phyloP scores from a whole-genome alignment of 2,113 vertebrate species.

The Salvelinus alpinus region DNA sequence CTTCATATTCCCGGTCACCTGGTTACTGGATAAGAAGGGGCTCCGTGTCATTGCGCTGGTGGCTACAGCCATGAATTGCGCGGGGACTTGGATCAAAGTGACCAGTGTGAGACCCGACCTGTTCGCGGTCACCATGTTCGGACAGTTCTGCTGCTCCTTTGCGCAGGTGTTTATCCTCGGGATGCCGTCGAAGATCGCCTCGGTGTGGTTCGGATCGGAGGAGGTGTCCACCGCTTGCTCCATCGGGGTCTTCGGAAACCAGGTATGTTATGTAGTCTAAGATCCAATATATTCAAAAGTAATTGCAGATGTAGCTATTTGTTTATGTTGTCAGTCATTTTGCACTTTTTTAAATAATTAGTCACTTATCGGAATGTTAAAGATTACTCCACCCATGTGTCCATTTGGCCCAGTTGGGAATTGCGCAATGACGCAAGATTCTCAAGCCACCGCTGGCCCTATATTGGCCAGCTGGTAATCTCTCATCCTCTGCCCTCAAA shows the following conservation, averaged over 20 bases:
- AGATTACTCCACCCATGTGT: background rate
- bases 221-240: slow-evolving; percentile 96
- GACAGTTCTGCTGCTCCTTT: slow-evolving; percentile 84
- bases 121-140: slow-evolving; percentile 84
- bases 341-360: too few relatives aligned
- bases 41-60: slow-evolving; percentile 84
- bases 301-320: too few relatives aligned
- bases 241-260: slow-evolving; percentile 94
- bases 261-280: slow-evolving; percentile 72
- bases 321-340: too few relatives aligned
- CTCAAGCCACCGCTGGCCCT: background rate
- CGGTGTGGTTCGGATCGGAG: slow-evolving; percentile 89
- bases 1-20: slow-evolving; percentile 91
- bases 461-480: too few relatives aligned
- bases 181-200: slow-evolving; percentile 91
- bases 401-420: slow-evolving; percentile 34
- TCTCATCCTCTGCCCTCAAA: too few relatives aligned
- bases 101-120: slow-evolving; percentile 83
- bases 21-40: slow-evolving; percentile 90
- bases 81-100: slow-evolving; percentile 93
- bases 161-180: slow-evolving; percentile 97
- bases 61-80: slow-evolving; percentile 85
- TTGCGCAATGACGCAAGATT: slow-evolving; percentile 36
- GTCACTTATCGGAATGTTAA: too few relatives aligned
- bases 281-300: too few relatives aligned